Evolutionary conservation across 2,113 vertebrate genomes (phyloP).

Genomic region (Atrichornis clamosus): DNA sequence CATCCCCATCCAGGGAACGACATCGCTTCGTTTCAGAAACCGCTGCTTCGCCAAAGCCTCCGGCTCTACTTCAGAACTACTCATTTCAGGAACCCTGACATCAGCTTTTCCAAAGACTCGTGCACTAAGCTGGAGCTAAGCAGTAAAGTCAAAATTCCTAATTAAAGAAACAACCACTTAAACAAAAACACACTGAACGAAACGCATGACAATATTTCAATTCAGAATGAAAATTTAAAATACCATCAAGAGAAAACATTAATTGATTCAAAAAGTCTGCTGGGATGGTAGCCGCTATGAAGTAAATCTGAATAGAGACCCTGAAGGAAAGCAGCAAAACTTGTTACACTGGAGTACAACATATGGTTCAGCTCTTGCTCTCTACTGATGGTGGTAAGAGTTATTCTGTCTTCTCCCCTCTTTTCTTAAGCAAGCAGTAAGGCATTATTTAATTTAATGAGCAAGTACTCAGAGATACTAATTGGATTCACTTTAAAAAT

Average conservation of each 20-base stretch:
- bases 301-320: not conserved
- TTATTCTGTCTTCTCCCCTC: not conserved
- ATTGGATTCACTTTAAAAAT: not conserved
- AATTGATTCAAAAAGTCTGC: not conserved
- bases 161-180: not conserved
- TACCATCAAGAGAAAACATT: not conserved
- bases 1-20: not conserved
- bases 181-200: not conserved
- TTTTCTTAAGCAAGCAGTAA: not conserved
- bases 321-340: not conserved
- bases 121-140: not conserved
- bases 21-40: not conserved
- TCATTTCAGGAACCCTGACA: conserved; percentile 22
- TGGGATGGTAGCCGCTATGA: not conserved
- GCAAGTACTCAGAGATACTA: not conserved
- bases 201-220: not conserved
- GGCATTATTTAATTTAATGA: not conserved
- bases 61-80: not conserved
- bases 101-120: not conserved
- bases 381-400: not conserved
- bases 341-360: rapidly evolving
- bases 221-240: not conserved
- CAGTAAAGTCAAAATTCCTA: not conserved
- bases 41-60: not conserved
- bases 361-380: not conserved